Evolutionary conservation across 1,140 invertebrate genomes (phyloP).

Genomic region (Trichonephila clavipes): DNA sequence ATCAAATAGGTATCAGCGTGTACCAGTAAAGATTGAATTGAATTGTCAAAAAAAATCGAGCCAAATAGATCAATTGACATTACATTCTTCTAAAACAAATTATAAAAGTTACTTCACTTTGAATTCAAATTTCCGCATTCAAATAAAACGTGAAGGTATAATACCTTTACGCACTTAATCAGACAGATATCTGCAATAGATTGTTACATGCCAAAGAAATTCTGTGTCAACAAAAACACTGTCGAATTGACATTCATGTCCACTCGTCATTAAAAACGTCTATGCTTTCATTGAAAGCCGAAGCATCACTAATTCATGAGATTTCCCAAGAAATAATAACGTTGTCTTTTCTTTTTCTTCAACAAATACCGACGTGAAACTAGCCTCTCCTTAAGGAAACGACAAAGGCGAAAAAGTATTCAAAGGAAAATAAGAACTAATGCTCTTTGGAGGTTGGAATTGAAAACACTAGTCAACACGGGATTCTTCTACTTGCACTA

Average conservation of each 20-base stretch:
- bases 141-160: too few relatives aligned
- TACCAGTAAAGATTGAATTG: too few relatives aligned
- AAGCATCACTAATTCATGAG: slow-evolving; percentile 47
- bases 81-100: too few relatives aligned
- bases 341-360: background rate
- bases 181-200: too few relatives aligned
- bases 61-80: too few relatives aligned
- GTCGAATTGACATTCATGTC: background rate
- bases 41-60: too few relatives aligned
- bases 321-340: background rate
- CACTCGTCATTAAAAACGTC: background rate
- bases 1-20: too few relatives aligned
- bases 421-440: slow-evolving; percentile 30
- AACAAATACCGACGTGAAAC: too few relatives aligned
- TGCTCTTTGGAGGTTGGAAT: background rate
- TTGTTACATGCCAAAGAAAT: background rate
- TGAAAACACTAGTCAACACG: slow-evolving; percentile 34
- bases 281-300: background rate
- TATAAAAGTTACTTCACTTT: too few relatives aligned
- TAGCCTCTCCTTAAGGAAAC: background rate
- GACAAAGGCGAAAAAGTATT: slow-evolving; percentile 17
- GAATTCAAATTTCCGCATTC: too few relatives aligned
- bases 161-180: too few relatives aligned
- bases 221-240: background rate
- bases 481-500: background rate